Evolutionary conservation across 2,113 vertebrate species (phyloP).

Genomic region (Entelurus aequoreus): DNA sequence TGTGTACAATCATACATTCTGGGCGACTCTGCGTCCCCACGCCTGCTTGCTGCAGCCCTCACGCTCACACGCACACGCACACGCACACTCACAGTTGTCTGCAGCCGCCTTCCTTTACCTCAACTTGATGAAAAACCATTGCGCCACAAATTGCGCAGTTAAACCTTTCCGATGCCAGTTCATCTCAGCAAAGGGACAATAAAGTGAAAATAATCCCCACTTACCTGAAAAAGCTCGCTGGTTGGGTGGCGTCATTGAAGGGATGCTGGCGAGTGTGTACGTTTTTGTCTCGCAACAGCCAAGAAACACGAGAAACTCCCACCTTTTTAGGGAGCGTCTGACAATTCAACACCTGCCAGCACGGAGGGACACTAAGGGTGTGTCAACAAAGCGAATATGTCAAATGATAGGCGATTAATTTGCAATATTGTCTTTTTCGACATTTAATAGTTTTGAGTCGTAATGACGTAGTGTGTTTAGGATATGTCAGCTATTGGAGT

Average conservation of each 20-base stretch:
- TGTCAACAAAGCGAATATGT: conserved; percentile 17
- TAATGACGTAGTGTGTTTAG: too few species aligned
- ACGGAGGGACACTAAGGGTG: conserved; percentile 36
- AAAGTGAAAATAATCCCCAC: conserved; percentile 11
- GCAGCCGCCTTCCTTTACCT: conserved; percentile 25
- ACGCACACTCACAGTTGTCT: conserved; percentile 10
- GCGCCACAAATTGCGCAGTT: conserved; percentile 36
- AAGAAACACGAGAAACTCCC: conserved; percentile 66
- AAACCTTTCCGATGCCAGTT: background rate
- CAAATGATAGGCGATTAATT: too few species aligned
- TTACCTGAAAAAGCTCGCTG: conserved; percentile 49
- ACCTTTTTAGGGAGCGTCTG: conserved; percentile 71
- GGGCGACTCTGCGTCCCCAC: background rate
- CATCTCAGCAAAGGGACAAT: background rate
- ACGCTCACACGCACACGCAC: conserved; percentile 26
- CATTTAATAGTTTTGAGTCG: too few species aligned
- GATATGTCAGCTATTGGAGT: too few species aligned
- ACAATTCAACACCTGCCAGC: conserved; percentile 61
- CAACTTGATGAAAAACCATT: conserved; percentile 50
- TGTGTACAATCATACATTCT: background rate
- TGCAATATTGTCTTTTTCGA: too few species aligned
- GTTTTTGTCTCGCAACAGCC: conserved; percentile 34
- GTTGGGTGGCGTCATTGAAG: conserved; percentile 32
- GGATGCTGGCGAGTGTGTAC: conserved; percentile 11
- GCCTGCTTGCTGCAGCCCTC: conserved; percentile 23